phyloP scores from a whole-genome alignment of 2,888 invertebrate species.

The Saturnia pavonia region DNA sequence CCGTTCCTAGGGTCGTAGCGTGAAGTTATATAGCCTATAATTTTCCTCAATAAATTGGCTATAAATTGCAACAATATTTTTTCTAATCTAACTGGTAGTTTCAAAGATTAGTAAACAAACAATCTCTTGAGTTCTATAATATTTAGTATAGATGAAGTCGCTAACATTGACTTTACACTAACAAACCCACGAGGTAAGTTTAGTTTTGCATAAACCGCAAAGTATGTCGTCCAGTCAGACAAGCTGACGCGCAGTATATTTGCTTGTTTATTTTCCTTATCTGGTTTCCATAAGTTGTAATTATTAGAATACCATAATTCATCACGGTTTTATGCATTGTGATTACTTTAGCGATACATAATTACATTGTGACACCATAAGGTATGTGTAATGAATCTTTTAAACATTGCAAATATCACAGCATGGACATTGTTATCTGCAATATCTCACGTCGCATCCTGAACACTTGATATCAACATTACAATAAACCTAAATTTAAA shows the following conservation, averaged over 20 bases:
- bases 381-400: background rate
- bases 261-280: slow-evolving; percentile 23
- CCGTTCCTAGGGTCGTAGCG: too few species aligned
- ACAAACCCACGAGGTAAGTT: background rate
- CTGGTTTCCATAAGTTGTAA: slow-evolving; percentile 12
- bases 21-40: too few species aligned
- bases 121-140: too few species aligned
- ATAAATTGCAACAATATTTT: too few species aligned
- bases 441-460: slow-evolving; percentile 9
- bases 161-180: background rate
- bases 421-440: slow-evolving; percentile 7
- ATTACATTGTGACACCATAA: background rate
- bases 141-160: background rate
- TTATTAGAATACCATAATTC: slow-evolving; percentile 11
- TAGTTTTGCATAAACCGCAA: slow-evolving; percentile 14
- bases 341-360: slow-evolving; percentile 4
- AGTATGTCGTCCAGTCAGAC: slow-evolving; percentile 15
- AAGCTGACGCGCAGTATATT: slow-evolving; percentile 19
- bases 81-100: too few species aligned
- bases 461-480: background rate
- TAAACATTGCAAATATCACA: background rate
- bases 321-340: background rate
- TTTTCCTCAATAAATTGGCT: too few species aligned
- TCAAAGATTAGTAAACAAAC: too few species aligned
- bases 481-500: background rate